Conservation (phyloP, 2,113 vertebrate genomes). For the Gopherus flavomarginatus region DNA sequence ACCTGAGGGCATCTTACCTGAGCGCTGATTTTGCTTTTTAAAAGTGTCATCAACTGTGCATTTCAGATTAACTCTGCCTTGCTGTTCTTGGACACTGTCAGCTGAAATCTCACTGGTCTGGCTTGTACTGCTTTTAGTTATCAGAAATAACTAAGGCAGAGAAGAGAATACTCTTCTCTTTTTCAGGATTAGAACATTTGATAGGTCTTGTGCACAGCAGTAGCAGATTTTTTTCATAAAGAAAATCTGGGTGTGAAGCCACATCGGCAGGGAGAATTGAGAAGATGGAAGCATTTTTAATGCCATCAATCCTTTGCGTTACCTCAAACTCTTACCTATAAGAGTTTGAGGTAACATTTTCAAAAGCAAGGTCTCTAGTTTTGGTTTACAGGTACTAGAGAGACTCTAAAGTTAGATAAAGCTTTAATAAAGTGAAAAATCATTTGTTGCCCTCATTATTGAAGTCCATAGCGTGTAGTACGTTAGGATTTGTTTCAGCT, state of each 20-base stretch:
- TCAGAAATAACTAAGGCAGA: not conserved
- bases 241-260: not conserved
- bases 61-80: not conserved
- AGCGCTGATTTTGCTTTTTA: not conserved
- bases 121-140: not conserved
- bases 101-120: not conserved
- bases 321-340: not conserved
- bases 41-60: not conserved
- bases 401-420: not conserved
- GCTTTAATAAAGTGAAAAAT: not conserved
- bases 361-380: not conserved
- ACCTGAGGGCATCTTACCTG: not conserved
- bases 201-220: not conserved
- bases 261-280: not conserved
- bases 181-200: not conserved
- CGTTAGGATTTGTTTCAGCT: not conserved
- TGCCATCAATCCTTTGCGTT: not conserved
- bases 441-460: not conserved
- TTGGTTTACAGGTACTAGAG: not conserved
- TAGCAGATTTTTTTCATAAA: not conserved
- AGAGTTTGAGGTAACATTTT: not conserved
- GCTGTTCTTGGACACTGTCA: not conserved
- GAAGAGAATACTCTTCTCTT: not conserved
- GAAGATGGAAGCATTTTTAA: not conserved
- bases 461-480: not conserved